Evolutionary conservation across 2,888 invertebrate genomes (phyloP).

Genomic region (Myathropa florea): DNA sequence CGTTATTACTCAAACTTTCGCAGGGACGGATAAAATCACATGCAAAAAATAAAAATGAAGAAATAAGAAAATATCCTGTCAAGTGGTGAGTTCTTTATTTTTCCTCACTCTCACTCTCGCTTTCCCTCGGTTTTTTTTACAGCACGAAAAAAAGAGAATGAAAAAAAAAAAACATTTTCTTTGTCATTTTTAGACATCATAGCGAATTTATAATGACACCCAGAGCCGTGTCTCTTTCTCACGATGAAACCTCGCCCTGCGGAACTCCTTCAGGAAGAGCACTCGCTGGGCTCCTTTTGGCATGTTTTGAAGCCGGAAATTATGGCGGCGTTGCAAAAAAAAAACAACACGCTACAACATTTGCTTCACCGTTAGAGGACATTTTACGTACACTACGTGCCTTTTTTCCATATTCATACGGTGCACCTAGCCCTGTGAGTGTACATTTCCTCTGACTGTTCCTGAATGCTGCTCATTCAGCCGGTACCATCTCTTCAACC

Average conservation of each 20-base stretch:
- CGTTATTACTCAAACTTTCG: constrained; percentile 30
- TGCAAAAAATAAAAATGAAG: not conserved
- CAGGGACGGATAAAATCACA: not conserved
- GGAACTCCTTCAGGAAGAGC: constrained; percentile 17
- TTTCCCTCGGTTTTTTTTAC: constrained; percentile 1
- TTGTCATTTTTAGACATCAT: constrained; percentile 52
- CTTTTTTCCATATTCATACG: constrained; percentile 51
- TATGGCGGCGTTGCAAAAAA: constrained; percentile 50
- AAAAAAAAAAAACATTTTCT: constrained; percentile 16
- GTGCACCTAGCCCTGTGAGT: constrained; percentile 37
- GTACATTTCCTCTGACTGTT: constrained; percentile 41
- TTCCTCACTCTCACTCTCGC: constrained; percentile 20
- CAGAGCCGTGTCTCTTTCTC: not conserved
- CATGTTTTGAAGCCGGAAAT: constrained; percentile 55
- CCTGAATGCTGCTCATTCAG: constrained; percentile 52
- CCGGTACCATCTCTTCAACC: constrained; percentile 2
- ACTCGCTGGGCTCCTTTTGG: constrained; percentile 11
- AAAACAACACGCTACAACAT: constrained; percentile 30
- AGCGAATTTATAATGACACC: constrained; percentile 50
- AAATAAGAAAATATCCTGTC: constrained; percentile 25
- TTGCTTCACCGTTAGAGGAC: constrained; percentile 35
- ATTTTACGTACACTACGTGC: constrained; percentile 47
- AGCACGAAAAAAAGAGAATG: not conserved
- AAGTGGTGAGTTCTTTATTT: constrained; percentile 23
- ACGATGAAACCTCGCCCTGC: not conserved